A percentile compares a stretch with the other conserved stretches of the same genome.
These are phyloP conservation scores for Lordiphosa andalusiaca DNA, from an alignment of 2,888 invertebrate genomes.

Conservation along the genomic window DNA sequence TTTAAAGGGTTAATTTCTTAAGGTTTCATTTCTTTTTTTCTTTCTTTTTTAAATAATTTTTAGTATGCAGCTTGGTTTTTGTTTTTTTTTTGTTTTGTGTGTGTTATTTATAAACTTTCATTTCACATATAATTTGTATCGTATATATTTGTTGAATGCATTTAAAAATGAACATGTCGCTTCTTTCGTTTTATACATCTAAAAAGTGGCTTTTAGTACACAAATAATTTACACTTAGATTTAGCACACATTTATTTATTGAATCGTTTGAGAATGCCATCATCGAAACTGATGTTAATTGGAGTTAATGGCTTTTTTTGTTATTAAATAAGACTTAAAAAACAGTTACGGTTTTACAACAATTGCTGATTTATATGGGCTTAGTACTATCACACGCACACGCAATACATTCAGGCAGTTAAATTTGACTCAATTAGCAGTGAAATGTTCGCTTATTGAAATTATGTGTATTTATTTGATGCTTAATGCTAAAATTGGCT, in stretches of 20 bases:
- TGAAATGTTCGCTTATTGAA: constrained; percentile 44
- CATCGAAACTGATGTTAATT: constrained; percentile 33
- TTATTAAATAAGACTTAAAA: constrained; percentile 72
- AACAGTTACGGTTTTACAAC: constrained; percentile 70
- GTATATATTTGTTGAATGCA: constrained; percentile 66
- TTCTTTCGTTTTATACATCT: constrained; percentile 54
- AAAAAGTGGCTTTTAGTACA: constrained; percentile 72
- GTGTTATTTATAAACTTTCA: background rate
- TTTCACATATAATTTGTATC: constrained; percentile 36
- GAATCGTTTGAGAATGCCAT: constrained; percentile 3
- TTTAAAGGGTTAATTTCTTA: constrained; percentile 28
- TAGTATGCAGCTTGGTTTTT: constrained; percentile 53
- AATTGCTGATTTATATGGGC: constrained; percentile 58
- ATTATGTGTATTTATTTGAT: constrained; percentile 32
- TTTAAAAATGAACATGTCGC: constrained; percentile 29
- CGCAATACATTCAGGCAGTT: background rate
- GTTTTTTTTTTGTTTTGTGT: constrained; percentile 23
- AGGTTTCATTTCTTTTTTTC: background rate
- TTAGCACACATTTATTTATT: constrained; percentile 56
- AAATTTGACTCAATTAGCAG: constrained; percentile 48
- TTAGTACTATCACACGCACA: constrained; percentile 20
- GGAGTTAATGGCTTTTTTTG: constrained; percentile 67
- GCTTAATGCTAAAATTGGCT: constrained; percentile 64
- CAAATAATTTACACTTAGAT: constrained; percentile 71
- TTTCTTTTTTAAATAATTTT: constrained; percentile 33